A percentile compares a stretch with the other conserved stretches of the same genome.
These are phyloP conservation scores for Chelmon rostratus DNA, from an alignment of 2,797 vertebrate species.

Conservation along the genomic window DNA sequence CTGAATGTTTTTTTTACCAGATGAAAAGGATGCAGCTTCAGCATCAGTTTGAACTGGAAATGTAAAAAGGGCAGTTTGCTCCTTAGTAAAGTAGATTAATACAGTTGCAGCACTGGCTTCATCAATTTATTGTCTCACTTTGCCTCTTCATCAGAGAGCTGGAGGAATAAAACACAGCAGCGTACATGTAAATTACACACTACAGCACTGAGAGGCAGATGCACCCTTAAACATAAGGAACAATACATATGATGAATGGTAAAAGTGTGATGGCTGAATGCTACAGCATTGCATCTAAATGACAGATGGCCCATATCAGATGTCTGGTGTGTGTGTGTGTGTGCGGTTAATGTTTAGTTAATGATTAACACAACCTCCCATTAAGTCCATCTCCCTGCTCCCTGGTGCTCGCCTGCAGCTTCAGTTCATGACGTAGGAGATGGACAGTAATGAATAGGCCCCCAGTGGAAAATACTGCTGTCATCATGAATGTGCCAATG, in stretches of 20 bases:
- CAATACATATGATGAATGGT: neutral
- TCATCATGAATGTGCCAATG: slow-evolving; percentile 65
- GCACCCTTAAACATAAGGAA: slow-evolving; percentile 1
- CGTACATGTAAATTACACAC: neutral
- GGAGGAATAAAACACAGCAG: neutral
- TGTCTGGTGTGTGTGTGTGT: slow-evolving; percentile 56
- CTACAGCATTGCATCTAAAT: slow-evolving; percentile 53
- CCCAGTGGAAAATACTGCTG: slow-evolving; percentile 63
- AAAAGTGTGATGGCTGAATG: slow-evolving; percentile 24
- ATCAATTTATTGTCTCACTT: slow-evolving; percentile 13
- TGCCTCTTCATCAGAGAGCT: neutral
- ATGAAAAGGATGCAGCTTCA: neutral
- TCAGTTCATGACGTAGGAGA: slow-evolving; percentile 65
- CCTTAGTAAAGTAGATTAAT: neutral
- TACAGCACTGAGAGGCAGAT: neutral
- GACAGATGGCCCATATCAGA: slow-evolving; percentile 80
- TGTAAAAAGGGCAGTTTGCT: neutral
- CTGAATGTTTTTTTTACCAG: neutral
- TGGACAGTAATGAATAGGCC: slow-evolving; percentile 69
- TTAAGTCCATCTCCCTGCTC: slow-evolving; percentile 71
- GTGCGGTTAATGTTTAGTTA: slow-evolving; percentile 80
- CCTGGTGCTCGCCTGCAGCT: slow-evolving; percentile 55
- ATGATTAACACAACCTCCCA: slow-evolving; percentile 76
- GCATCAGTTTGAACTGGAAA: neutral
- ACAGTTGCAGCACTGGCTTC: neutral